These are phyloP conservation scores for Hydropsyche tenuis DNA, from an alignment of 1,140 invertebrate genomes.

Conservation along the genomic window DNA sequence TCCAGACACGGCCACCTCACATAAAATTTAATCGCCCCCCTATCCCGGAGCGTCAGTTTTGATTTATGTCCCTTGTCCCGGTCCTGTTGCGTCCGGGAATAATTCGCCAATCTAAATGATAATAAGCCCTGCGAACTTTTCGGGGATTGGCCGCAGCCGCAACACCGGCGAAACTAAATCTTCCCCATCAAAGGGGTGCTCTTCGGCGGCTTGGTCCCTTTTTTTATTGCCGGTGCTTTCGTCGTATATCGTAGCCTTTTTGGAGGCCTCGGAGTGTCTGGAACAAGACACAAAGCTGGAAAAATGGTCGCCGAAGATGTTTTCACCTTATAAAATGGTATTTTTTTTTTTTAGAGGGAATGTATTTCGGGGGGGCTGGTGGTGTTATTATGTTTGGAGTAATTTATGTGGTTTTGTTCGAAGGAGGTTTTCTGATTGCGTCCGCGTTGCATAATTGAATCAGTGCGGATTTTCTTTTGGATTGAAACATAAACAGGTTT, in stretches of 20 bases:
- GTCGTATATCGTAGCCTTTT: conserved; percentile 3
- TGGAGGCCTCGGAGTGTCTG: not conserved
- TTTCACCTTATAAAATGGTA: not conserved
- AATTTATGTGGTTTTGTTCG: too few relatives aligned
- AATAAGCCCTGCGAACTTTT: conserved; percentile 29
- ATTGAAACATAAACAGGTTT: too few relatives aligned
- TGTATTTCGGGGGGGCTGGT: too few relatives aligned
- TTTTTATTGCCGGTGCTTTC: conserved; percentile 25
- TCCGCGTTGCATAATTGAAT: too few relatives aligned
- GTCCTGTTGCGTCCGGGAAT: conserved; percentile 4
- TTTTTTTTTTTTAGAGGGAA: not conserved
- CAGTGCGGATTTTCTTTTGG: too few relatives aligned
- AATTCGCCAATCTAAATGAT: conserved; percentile 43
- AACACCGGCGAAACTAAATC: conserved; percentile 25
- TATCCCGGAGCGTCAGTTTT: not conserved
- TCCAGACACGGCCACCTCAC: too few relatives aligned
- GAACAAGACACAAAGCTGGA: not conserved
- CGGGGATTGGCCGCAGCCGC: not conserved
- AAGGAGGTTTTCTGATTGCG: too few relatives aligned
- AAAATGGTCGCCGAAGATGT: not conserved
- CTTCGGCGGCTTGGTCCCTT: not conserved
- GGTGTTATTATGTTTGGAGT: too few relatives aligned
- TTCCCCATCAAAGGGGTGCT: conserved; percentile 9
- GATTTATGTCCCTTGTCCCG: not conserved
- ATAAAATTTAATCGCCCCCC: too few relatives aligned